A percentile compares a stretch with the other conserved stretches of the same genome.
These are phyloP conservation scores for Eustalomyia histrio DNA, from an alignment of 2,888 invertebrate species.

Conservation along the genomic window DNA sequence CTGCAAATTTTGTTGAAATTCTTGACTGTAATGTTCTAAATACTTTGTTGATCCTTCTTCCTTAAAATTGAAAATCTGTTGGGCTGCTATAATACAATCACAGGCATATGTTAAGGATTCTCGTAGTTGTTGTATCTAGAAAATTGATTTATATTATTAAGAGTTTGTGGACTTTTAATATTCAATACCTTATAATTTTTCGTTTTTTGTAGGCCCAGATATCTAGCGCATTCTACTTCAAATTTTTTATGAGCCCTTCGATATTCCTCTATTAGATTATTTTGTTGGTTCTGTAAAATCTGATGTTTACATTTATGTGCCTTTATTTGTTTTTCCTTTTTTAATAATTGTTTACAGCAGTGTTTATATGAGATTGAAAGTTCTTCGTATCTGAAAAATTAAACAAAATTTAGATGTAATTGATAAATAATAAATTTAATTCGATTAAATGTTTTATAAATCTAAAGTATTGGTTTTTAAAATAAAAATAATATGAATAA, in stretches of 20 bases:
- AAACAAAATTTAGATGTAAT: background rate
- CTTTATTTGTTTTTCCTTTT: constrained; percentile 72
- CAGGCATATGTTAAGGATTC: constrained; percentile 72
- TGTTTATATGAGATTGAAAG: constrained; percentile 72
- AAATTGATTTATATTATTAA: background rate
- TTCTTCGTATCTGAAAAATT: constrained; percentile 73
- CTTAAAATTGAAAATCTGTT: constrained; percentile 66
- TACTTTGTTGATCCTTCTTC: constrained; percentile 16
- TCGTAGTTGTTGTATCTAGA: constrained; percentile 69
- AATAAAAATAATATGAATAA: too few relatives aligned
- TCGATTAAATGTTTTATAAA: too few relatives aligned
- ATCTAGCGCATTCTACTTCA: background rate
- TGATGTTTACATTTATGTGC: constrained; percentile 59
- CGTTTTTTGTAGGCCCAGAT: background rate
- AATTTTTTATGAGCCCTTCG: background rate
- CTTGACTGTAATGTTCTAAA: constrained; percentile 58
- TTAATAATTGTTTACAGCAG: constrained; percentile 72
- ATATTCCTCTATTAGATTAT: background rate
- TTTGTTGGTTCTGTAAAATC: background rate
- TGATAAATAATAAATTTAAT: too few relatives aligned
- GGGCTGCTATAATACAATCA: constrained; percentile 71
- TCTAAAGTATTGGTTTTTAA: too few relatives aligned
- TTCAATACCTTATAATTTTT: background rate
- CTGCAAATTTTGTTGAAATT: constrained; percentile 71
- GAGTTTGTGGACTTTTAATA: background rate